Evolutionary conservation across 2,888 invertebrate genomes (phyloP).

Genomic region (Plebejus argus): DNA sequence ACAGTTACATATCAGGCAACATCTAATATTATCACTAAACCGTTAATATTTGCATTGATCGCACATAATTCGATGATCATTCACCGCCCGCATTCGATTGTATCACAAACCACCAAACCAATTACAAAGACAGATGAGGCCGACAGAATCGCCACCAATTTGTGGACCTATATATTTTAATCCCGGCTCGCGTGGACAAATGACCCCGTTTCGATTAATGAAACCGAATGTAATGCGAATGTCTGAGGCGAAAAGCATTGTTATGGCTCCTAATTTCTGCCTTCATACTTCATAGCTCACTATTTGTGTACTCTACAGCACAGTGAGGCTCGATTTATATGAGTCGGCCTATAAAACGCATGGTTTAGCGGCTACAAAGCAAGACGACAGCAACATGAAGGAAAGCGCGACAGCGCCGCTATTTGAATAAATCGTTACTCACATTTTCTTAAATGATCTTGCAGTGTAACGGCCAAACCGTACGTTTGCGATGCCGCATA

Average conservation of each 20-base stretch:
- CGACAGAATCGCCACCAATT: slow-evolving; percentile 67
- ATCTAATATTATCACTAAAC: neutral
- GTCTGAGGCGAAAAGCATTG: neutral
- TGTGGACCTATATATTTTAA: slow-evolving; percentile 72
- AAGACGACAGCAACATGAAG: too few species aligned
- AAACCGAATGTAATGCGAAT: slow-evolving; percentile 24
- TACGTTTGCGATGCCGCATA: too few species aligned
- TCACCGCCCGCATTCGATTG: slow-evolving; percentile 32
- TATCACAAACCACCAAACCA: slow-evolving; percentile 36
- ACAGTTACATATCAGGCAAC: too few species aligned
- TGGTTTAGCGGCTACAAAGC: too few species aligned
- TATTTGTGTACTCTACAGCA: too few species aligned
- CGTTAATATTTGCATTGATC: slow-evolving; percentile 12
- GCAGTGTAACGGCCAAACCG: too few species aligned
- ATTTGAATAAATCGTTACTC: too few species aligned
- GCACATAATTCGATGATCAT: slow-evolving; percentile 22
- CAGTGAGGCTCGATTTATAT: too few species aligned
- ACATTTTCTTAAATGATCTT: too few species aligned
- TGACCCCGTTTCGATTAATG: slow-evolving; percentile 32
- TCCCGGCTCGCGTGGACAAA: slow-evolving; percentile 50
- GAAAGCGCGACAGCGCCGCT: too few species aligned
- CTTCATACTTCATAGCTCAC: too few species aligned
- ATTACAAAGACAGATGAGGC: slow-evolving; percentile 56
- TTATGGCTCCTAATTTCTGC: neutral
- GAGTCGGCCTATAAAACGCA: too few species aligned